A percentile compares a stretch with the other conserved stretches of the same genome.
Evolutionary conservation across 2,797 vertebrate genomes (phyloP).

Genomic region (Macropodus opercularis): DNA sequence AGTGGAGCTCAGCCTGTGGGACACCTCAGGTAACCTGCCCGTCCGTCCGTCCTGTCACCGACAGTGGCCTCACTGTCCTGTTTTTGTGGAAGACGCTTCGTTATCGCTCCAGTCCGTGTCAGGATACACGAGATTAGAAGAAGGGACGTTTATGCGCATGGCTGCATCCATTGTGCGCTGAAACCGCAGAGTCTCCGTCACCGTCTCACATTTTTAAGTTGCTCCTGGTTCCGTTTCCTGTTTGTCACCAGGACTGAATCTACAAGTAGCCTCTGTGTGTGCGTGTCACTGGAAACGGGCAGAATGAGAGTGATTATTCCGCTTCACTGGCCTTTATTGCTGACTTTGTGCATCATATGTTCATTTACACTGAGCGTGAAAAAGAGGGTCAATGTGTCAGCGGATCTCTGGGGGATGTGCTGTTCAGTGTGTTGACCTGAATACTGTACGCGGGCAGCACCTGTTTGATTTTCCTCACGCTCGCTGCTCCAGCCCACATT

Average conservation of each 20-base stretch:
- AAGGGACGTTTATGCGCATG: too few relatives aligned
- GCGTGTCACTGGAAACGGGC: constrained; percentile 30
- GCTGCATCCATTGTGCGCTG: too few relatives aligned
- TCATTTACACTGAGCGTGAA: constrained; percentile 65
- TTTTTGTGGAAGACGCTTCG: background rate
- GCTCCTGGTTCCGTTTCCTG: background rate
- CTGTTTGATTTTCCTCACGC: constrained; percentile 69
- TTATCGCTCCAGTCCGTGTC: background rate
- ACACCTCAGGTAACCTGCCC: constrained; percentile 89
- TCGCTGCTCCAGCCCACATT: constrained; percentile 16
- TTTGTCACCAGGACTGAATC: too few relatives aligned
- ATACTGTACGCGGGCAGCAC: constrained; percentile 64
- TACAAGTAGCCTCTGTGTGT: constrained; percentile 13
- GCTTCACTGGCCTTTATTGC: constrained; percentile 49
- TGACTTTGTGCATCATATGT: constrained; percentile 67
- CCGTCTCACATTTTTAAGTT: constrained; percentile 2
- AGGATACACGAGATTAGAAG: background rate
- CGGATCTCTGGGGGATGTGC: constrained; percentile 56
- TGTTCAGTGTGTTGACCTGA: constrained; percentile 75
- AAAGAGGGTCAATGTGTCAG: constrained; percentile 74
- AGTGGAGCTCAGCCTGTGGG: constrained; percentile 96
- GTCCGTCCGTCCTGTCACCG: background rate
- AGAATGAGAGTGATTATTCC: constrained; percentile 49
- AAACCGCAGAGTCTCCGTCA: constrained; percentile 5
- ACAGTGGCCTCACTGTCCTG: background rate